Evolutionary conservation across 2,888 invertebrate genomes (phyloP), one percentile per base, ranked within the genome.

Genomic region (Tortricodes alternella): DNA sequence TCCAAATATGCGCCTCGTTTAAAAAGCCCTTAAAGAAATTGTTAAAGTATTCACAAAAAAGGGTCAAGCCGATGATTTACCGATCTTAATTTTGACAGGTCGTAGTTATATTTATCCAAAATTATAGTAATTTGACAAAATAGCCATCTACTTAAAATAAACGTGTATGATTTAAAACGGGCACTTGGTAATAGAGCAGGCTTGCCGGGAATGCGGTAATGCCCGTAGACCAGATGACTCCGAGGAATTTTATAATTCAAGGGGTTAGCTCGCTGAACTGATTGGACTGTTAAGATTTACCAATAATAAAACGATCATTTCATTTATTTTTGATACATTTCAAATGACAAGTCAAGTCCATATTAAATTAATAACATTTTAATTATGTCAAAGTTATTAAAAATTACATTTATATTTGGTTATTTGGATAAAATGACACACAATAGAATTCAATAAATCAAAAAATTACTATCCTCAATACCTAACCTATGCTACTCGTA

Each of bases 91-190:
- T 81, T 75, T 85, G 89, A 90, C 89, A 89, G 89, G 74, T 83
- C 80, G 78, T 87, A 88, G 87, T 89, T 89, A 85, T 83, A 83
- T 86, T 83, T 82, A 80, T 77, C 80, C 78, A 73, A 85, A 89
- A 90, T 90, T 89, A 90, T 88, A 89, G 89, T 89, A 83, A 90
- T 89, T 89, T 88, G 76, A 85, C 83, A 82, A 83, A 88, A 88
- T 78, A 85, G 72, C 81, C 83, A 84, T 89, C 83, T 85, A 85
- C 85, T 88, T 88, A 83, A 78, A 82, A 83, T 80, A 82, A 88
- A 85, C 78, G 83, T 48, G 58, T 71, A 68, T 75, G 77, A 73
- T 74, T 72, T 73, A 74, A 62, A 76, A 73, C 72, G 67, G 65
- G 67, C 65, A 73, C 73, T 80, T 75, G 71, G 73, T 80, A 80